phyloP scores from a whole-genome alignment of 1,140 invertebrate species.

The Drosophila simulans region DNA sequence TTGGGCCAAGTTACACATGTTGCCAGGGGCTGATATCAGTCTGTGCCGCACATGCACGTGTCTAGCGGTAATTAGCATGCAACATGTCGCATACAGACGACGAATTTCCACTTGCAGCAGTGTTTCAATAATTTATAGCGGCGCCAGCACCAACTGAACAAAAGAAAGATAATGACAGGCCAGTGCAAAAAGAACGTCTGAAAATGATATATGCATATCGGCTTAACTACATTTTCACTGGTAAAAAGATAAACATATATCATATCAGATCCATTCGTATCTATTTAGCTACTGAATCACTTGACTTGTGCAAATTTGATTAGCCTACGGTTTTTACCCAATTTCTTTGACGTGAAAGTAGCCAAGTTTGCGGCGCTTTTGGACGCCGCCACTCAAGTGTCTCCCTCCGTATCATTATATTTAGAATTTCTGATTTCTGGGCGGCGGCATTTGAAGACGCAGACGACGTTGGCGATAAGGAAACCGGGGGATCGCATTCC shows the following conservation, averaged over 20 bases:
- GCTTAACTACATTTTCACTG: not conserved
- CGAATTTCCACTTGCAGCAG: slow-evolving; percentile 12
- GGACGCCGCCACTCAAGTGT: slow-evolving; percentile 4
- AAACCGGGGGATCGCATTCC: not conserved
- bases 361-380: not conserved
- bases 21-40: slow-evolving; percentile 7
- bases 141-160: slow-evolving; percentile 18
- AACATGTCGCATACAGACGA: slow-evolving; percentile 30
- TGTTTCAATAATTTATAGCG: slow-evolving; percentile 21
- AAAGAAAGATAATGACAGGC: not conserved
- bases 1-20: slow-evolving; percentile 30
- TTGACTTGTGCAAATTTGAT: slow-evolving; percentile 10
- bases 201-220: not conserved
- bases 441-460: slow-evolving; percentile 47
- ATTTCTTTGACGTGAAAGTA: slow-evolving; percentile 6
- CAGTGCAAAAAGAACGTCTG: not conserved
- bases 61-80: slow-evolving; percentile 37
- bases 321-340: not conserved
- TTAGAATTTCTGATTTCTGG: slow-evolving; percentile 39
- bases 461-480: slow-evolving; percentile 24
- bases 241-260: too few species aligned
- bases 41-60: slow-evolving; percentile 21
- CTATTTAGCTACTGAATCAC: not conserved
- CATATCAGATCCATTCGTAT: too few species aligned
- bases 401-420: slow-evolving; percentile 31